A percentile compares a stretch with the other conserved stretches of the same genome.
Evolutionary conservation across 23 tunicate genomes (phyloP).

Genomic region (Botrylloides violaceus): DNA sequence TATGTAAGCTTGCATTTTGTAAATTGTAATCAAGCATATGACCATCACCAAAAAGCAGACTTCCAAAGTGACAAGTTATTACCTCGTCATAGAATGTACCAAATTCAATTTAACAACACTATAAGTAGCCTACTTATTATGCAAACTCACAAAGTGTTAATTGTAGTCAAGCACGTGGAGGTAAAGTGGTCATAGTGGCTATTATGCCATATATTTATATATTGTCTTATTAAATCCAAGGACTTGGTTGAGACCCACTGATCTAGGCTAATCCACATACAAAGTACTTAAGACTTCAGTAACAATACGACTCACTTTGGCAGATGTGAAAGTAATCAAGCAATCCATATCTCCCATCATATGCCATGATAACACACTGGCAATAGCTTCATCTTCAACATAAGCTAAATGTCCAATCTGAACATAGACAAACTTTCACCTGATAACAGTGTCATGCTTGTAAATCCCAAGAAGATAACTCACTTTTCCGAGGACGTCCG

Average conservation of each 20-base stretch:
- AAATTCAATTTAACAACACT: too few species aligned
- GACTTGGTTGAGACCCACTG: background rate
- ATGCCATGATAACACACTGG: constrained; percentile 80
- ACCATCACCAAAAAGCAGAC: too few species aligned
- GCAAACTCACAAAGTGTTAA: too few species aligned
- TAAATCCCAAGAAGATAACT: background rate
- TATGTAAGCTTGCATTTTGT: too few species aligned
- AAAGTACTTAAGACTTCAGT: background rate
- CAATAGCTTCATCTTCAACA: constrained; percentile 41
- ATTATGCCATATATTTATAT: too few species aligned
- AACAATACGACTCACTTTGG: constrained; percentile 44
- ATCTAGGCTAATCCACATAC: background rate
- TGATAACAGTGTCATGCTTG: background rate
- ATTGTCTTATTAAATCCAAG: too few species aligned
- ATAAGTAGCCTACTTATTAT: too few species aligned
- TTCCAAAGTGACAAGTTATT: too few species aligned
- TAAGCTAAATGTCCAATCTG: constrained; percentile 83
- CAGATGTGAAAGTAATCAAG: constrained; percentile 54
- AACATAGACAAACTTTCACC: background rate
- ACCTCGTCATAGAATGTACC: too few species aligned
- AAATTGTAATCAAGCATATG: too few species aligned
- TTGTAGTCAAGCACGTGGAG: too few species aligned
- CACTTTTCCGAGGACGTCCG: constrained; percentile 64
- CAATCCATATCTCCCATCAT: constrained; percentile 95
- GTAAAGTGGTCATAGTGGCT: too few species aligned